A percentile compares a stretch with the other conserved stretches of the same genome.
Evolutionary conservation across 2,888 invertebrate genomes (phyloP).

Genomic region (Stratiomys singularior): DNA sequence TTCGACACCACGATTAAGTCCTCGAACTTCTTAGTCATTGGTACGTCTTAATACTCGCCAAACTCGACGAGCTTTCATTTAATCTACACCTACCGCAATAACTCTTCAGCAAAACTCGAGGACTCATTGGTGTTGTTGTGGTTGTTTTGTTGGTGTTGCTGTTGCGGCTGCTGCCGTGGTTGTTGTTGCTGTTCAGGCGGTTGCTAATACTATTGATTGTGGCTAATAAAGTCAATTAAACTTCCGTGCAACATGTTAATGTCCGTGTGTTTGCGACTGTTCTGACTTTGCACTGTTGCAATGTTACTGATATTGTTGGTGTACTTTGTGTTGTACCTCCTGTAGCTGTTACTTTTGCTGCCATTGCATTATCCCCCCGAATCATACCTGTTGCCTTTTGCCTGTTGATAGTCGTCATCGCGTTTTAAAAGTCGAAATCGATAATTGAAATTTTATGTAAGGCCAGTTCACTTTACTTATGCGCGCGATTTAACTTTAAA

Average conservation of each 20-base stretch:
- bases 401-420: conserved; percentile 19
- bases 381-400: conserved; percentile 9
- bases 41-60: conserved; percentile 18
- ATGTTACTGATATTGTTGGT: too few species aligned
- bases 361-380: background rate
- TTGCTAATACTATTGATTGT: background rate
- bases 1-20: background rate
- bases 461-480: conserved; percentile 18
- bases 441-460: conserved; percentile 42
- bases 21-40: conserved; percentile 6
- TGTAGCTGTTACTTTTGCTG: background rate
- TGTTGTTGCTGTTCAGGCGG: background rate
- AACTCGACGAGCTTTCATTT: background rate
- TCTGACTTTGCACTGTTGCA: too few species aligned
- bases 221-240: conserved; percentile 26
- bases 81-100: conserved; percentile 1
- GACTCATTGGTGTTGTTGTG: background rate
- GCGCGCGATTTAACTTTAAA: conserved; percentile 21
- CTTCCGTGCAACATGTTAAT: conserved; percentile 27
- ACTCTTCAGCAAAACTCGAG: background rate
- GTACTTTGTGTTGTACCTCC: background rate
- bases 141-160: background rate
- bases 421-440: conserved; percentile 15
- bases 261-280: conserved; percentile 6
- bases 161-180: too few species aligned